Base-by-base conservation (phyloP, 2,797 vertebrate species). In the Manis crassicaudata region DNA sequence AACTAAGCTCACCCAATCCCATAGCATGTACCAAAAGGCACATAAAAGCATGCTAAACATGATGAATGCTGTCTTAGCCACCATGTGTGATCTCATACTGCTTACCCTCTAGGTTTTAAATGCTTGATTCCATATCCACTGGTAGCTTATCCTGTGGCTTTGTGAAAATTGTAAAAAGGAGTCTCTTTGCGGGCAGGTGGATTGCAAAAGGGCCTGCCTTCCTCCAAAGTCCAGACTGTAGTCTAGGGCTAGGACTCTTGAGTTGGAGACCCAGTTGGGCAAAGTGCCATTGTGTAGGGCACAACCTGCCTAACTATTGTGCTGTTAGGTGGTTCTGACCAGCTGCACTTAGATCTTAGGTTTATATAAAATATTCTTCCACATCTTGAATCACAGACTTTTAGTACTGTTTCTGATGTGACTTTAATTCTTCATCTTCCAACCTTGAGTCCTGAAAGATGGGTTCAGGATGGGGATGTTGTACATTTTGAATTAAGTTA, bases 241-340 rank as follows among this genome's bases (percentile, higher is more conserved):
- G 9, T 29, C 6, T 13, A 81, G 29, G 5, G 5, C 11, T n/a
- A 56, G 3, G 12, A n/a, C 27, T 46, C 37, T 32, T 25, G 11
- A 3, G 2, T n/a, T 56, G 18, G 18, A 3, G 2, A 1, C 1
- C 5, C 18, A 54, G 54, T 79, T 46, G 62, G 20, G 3, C 16
- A 65, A 65, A 75, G 4, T 25, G 8, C 14, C 32, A 43, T 13
- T 10, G 2, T 54, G 12, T 37, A 83, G 37, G 35, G 14, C 25
- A 79, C 3, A 50, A 63, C 20, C 7, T 17, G 3, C 17, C 35
- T 7, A 40, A 25, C 0, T 18, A 1, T 17, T 62, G 12, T 18
- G 20, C 27, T 80, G 23, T 25, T 25, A 32, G 2, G 32, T 46
- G 4, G 10, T 70, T 46, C 29, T 79, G 14, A 18, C 5, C 50